Conservation (phyloP, 2,888 invertebrate genomes). For the Eristalis tenax region DNA sequence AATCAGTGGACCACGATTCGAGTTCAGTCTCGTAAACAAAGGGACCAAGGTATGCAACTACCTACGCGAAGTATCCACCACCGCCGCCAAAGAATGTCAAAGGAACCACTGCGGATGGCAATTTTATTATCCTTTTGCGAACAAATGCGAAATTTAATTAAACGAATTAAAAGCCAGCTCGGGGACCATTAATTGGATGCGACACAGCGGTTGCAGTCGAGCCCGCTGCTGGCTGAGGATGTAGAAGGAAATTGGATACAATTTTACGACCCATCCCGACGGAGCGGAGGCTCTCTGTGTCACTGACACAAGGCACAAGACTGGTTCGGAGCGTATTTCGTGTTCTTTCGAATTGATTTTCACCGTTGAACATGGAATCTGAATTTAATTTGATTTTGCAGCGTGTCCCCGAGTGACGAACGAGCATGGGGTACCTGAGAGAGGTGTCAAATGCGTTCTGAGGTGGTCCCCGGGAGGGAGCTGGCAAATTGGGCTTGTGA, state of each 20-base stretch:
- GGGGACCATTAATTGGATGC: slow-evolving; percentile 58
- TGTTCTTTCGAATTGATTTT: slow-evolving; percentile 54
- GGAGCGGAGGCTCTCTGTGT: background rate
- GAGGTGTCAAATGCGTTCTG: slow-evolving; percentile 17
- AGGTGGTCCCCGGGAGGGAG: slow-evolving; percentile 15
- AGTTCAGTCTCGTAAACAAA: background rate
- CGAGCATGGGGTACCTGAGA: background rate
- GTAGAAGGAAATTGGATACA: slow-evolving; percentile 15
- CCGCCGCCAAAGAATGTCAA: slow-evolving; percentile 28
- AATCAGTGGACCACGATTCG: slow-evolving; percentile 38
- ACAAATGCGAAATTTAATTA: slow-evolving; percentile 68
- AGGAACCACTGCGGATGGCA: slow-evolving; percentile 50
- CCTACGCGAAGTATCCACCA: too few relatives aligned
- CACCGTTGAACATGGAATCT: slow-evolving; percentile 17
- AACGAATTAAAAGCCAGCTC: slow-evolving; percentile 60
- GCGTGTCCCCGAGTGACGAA: background rate
- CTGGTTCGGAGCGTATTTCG: slow-evolving; percentile 39
- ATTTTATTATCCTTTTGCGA: slow-evolving; percentile 66
- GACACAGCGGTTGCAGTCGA: slow-evolving; percentile 18
- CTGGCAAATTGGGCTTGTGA: slow-evolving; percentile 39
- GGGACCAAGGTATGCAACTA: background rate
- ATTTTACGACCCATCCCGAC: slow-evolving; percentile 43
- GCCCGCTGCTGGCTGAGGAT: background rate
- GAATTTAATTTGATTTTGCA: slow-evolving; percentile 56
- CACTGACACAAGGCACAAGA: slow-evolving; percentile 40